Evolutionary conservation across 2,797 vertebrate genomes (phyloP).

Genomic region (Melopsittacus undulatus): DNA sequence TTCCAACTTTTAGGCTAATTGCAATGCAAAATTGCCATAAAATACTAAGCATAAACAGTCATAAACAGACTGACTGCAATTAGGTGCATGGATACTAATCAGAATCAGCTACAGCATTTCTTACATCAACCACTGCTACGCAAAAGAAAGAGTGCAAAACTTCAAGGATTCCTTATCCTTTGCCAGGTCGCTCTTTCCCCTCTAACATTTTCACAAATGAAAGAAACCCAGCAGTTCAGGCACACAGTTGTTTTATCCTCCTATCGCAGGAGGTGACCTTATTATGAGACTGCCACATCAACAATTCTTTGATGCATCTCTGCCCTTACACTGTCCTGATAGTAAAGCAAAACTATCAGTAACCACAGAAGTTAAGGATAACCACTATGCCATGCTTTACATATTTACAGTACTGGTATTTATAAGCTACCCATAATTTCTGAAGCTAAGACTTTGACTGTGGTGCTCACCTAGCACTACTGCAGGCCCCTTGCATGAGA

Average conservation of each 20-base stretch:
- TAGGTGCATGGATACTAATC: background rate
- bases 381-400: background rate
- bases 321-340: background rate
- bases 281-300: background rate
- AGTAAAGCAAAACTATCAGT: background rate
- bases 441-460: background rate
- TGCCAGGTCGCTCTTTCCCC: background rate
- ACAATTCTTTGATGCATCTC: background rate
- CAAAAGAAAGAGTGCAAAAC: background rate
- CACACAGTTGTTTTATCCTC: background rate
- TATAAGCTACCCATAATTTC: background rate
- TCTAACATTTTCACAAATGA: background rate
- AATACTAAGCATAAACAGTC: background rate
- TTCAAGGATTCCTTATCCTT: background rate
- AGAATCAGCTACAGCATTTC: background rate
- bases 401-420: background rate
- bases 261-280: background rate
- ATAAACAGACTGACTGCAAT: background rate
- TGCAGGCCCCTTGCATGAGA: background rate
- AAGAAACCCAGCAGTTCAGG: background rate
- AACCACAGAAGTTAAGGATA: background rate
- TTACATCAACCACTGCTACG: background rate
- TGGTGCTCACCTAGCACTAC: background rate
- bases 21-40: background rate
- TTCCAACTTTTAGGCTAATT: background rate